These are phyloP conservation scores for Colaptes auratus DNA, from an alignment of 2,113 vertebrate species.

Conservation along the genomic window DNA sequence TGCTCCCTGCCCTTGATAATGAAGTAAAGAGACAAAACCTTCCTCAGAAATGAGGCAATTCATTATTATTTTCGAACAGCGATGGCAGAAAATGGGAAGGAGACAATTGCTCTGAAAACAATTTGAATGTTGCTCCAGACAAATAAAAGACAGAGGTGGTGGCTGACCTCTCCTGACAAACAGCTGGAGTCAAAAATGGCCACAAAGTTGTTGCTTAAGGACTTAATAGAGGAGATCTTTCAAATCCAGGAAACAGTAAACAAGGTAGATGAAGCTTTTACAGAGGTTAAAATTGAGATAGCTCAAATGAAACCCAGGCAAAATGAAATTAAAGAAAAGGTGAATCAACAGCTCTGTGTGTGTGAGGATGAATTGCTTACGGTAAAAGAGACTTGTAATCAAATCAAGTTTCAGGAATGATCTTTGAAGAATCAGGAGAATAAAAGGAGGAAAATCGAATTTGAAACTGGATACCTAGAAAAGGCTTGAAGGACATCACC, in stretches of 20 bases:
- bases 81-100: constrained; percentile 44
- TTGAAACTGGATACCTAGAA: constrained; percentile 52
- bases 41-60: constrained; percentile 53
- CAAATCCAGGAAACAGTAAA: constrained; percentile 73
- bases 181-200: constrained; percentile 64
- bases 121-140: constrained; percentile 70
- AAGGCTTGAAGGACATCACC: constrained; percentile 47
- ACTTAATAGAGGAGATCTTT: constrained; percentile 73
- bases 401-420: constrained; percentile 67
- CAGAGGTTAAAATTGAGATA: constrained; percentile 73
- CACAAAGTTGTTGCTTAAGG: constrained; percentile 47
- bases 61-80: constrained; percentile 38
- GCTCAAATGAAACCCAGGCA: constrained; percentile 65
- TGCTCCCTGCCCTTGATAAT: constrained; percentile 27
- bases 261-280: constrained; percentile 74
- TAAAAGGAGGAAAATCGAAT: constrained; percentile 58
- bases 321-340: constrained; percentile 76
- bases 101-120: constrained; percentile 64
- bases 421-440: constrained; percentile 62
- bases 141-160: constrained; percentile 66
- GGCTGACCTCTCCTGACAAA: constrained; percentile 68
- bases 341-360: constrained; percentile 41
- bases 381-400: constrained; percentile 69
- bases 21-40: constrained; percentile 31
- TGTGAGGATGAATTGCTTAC: constrained; percentile 68